Conservation (phyloP, 2,797 vertebrate species). For the Fistularia tabacaria region DNA sequence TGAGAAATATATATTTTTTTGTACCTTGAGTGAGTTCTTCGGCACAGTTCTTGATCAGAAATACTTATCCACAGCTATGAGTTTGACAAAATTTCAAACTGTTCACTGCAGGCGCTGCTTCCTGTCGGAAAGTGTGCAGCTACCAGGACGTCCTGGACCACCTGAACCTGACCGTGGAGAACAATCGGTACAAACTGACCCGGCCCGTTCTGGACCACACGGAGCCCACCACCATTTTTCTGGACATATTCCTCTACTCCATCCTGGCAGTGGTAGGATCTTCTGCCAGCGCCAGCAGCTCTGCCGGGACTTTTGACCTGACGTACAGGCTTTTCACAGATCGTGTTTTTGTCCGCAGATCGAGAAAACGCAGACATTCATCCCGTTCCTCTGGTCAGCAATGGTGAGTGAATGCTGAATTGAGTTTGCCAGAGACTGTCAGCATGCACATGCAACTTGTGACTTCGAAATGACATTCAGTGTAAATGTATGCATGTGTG, state of each 20-base stretch:
- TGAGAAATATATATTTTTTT: too few relatives aligned
- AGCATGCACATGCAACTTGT: too few relatives aligned
- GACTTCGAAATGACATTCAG: too few relatives aligned
- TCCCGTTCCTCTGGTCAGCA: conserved; percentile 56
- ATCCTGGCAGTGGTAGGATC: conserved; percentile 64
- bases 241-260: conserved; percentile 59
- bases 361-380: conserved; percentile 71
- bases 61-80: too few relatives aligned
- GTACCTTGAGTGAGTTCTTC: too few relatives aligned
- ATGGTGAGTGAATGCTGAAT: conserved; percentile 42
- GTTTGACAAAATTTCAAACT: not conserved
- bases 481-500: too few relatives aligned
- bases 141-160: conserved; percentile 67
- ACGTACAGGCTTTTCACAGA: not conserved
- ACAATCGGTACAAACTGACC: conserved; percentile 38
- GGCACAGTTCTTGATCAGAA: too few relatives aligned
- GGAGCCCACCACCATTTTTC: conserved; percentile 38
- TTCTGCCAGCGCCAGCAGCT: not conserved
- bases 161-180: conserved; percentile 63
- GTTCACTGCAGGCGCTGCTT: conserved; percentile 19
- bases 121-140: conserved; percentile 49
- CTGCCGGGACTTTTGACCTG: not conserved
- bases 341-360: conserved; percentile 35
- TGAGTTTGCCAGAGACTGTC: too few relatives aligned
- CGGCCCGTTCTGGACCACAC: conserved; percentile 68